Base-by-base conservation (phyloP, 2,797 vertebrate genomes). In the Clamator glandarius region DNA sequence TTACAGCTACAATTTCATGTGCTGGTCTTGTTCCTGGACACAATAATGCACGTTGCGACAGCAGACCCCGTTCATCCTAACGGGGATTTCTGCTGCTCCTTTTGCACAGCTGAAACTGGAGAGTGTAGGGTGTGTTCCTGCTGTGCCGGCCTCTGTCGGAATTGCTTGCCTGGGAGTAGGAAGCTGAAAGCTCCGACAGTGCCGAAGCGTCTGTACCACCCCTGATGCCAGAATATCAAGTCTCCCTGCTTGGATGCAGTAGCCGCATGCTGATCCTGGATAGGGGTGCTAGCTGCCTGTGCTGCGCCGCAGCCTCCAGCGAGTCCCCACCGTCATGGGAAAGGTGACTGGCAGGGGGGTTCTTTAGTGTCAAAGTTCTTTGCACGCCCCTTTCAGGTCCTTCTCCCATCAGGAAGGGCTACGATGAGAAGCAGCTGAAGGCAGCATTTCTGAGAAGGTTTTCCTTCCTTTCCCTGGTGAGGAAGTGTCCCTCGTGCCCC, bases 311-410 rank as follows among this genome's bases (percentile, higher is more conserved):
- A 55, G 25, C 46, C 36, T 57, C 46, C 3, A 0, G 0, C 4
- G 1, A n/a, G n/a, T n/a, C n/a, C n/a, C n/a, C n/a, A n/a, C n/a
- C n/a, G 11, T 63, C 5, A 0, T 12, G 33, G 55, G 50, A 73
- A 82, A 61, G 36, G 28, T 57, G 52, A 31, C 13, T 13, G 70
- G n/a, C n/a, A n/a, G 41, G 59, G 35, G 31, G 41, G 33, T 46
- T 82, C 77, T 89, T 31, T 41, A 29, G 19, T 17, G 24, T 41
- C 5, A 0, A n/a, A 7, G 77, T 83, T 74, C 51, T 79, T 74
- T 73, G 52, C 28, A 44, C 55, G 23, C 18, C 14, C 36, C 11
- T 75, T 75, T 13, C 52, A 42, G 26, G 15, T 77, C 50, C 17
- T 86, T 73, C 26, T 86, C 29, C 31, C 10, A 18, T 57, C 16